These are phyloP conservation scores for Parnassius smintheus DNA, from an alignment of 2,888 invertebrate species.

Conservation along the genomic window DNA sequence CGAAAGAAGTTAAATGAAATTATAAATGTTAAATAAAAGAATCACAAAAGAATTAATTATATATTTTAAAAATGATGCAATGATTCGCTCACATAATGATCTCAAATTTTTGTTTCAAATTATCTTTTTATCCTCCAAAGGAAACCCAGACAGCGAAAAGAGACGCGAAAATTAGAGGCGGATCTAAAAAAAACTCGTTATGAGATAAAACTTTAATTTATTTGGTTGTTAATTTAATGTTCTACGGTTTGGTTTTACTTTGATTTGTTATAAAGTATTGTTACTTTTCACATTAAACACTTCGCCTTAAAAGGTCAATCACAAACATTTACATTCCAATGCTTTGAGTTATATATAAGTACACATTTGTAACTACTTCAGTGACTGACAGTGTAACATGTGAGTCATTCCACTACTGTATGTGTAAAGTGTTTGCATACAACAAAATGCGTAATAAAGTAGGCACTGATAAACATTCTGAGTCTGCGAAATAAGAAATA, in stretches of 20 bases:
- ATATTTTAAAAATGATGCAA: too few relatives aligned
- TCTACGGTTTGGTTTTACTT: neutral
- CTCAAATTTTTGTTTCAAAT: too few relatives aligned
- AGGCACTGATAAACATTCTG: neutral
- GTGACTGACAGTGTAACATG: constrained; percentile 33
- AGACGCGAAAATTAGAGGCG: too few relatives aligned
- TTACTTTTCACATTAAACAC: constrained; percentile 43
- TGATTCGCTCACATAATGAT: too few relatives aligned
- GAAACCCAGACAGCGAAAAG: too few relatives aligned
- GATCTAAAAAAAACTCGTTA: too few relatives aligned
- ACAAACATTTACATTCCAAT: constrained; percentile 55
- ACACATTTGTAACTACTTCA: constrained; percentile 37
- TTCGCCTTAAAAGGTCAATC: constrained; percentile 58
- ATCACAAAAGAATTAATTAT: too few relatives aligned
- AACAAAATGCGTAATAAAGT: neutral
- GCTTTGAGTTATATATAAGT: constrained; percentile 37
- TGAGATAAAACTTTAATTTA: neutral
- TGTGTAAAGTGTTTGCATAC: constrained; percentile 22
- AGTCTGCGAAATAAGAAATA: too few relatives aligned
- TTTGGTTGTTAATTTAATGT: neutral
- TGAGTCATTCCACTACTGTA: constrained; percentile 30
- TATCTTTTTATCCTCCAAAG: too few relatives aligned
- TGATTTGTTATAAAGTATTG: constrained; percentile 36
- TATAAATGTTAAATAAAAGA: too few relatives aligned
- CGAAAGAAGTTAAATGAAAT: too few relatives aligned